A percentile compares a stretch with the other conserved stretches of the same genome.
Conservation (phyloP, 2,888 invertebrate genomes). For the Agrochola litura region DNA sequence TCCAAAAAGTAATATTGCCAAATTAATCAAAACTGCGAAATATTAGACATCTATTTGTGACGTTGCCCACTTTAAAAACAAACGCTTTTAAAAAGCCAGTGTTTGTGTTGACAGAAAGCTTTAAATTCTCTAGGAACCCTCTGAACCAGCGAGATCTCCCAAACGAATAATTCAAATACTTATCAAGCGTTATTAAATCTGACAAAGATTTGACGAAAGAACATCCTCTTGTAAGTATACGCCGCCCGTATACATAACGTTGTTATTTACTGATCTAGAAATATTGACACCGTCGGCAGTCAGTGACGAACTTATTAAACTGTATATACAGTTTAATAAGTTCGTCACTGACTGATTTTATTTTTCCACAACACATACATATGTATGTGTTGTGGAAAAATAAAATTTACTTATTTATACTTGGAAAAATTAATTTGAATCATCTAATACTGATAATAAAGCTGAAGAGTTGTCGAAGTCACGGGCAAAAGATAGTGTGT, state of each 20-base stretch:
- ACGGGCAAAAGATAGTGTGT: too few relatives aligned
- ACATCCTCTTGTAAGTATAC: constrained; percentile 99
- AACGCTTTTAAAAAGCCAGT: constrained; percentile 96
- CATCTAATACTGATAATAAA: too few relatives aligned
- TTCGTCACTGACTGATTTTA: constrained; percentile 96
- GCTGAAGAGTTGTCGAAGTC: too few relatives aligned
- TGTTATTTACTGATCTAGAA: constrained; percentile 98
- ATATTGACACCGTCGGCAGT: constrained; percentile 99
- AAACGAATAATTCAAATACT: constrained; percentile 95
- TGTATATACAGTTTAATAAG: constrained; percentile 99
- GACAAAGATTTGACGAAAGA: constrained; percentile 89
- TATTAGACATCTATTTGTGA: too few relatives aligned
- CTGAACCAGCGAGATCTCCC: constrained; percentile 98
- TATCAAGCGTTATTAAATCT: constrained; percentile 88
- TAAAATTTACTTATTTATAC: constrained; percentile 41
- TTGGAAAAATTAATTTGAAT: background rate
- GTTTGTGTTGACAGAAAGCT: constrained; percentile 98
- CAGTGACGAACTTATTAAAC: constrained; percentile 98
- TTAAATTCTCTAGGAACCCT: constrained; percentile 98
- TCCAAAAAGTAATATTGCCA: too few relatives aligned
- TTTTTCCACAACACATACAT: constrained; percentile 86
- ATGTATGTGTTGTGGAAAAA: constrained; percentile 86
- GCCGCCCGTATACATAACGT: constrained; percentile 97
- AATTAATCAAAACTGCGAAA: too few relatives aligned
- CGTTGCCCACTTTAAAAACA: too few relatives aligned